A percentile compares a stretch with the other conserved stretches of the same genome.
Evolutionary conservation across 2,888 invertebrate genomes (phyloP).

Genomic region (Cryptus viduatorius): DNA sequence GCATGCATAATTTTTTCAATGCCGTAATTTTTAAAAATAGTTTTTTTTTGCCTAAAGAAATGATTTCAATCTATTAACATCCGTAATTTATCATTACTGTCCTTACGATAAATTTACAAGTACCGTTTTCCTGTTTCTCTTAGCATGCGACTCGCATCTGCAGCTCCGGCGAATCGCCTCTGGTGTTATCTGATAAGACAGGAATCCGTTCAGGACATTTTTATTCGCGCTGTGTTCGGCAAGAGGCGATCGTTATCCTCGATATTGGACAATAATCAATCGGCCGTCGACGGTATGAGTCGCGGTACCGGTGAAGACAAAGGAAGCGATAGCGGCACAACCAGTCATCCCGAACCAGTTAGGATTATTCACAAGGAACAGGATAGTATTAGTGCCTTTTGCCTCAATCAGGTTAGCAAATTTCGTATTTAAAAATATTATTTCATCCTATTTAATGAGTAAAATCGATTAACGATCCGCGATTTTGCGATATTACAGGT

Average conservation of each 20-base stretch:
- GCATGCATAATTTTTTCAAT: neutral
- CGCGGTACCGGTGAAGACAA: constrained; percentile 80
- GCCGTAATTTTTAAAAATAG: no score
- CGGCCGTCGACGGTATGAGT: constrained; percentile 77
- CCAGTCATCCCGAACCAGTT: constrained; percentile 91
- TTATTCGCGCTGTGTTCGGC: constrained; percentile 97
- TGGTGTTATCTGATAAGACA: constrained; percentile 98
- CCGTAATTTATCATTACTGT: no score
- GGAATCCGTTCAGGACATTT: constrained; percentile 96
- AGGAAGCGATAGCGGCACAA: constrained; percentile 83
- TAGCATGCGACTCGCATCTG: constrained; percentile 89
- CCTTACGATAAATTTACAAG: neutral
- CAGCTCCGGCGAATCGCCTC: constrained; percentile 92
- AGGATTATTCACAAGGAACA: constrained; percentile 99
- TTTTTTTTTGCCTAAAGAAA: no score
- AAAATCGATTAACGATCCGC: neutral
- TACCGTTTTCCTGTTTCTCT: neutral
- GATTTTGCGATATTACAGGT: constrained; percentile 85
- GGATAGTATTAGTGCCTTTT: constrained; percentile 98
- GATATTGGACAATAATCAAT: constrained; percentile 85
- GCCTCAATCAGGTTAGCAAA: constrained; percentile 93
- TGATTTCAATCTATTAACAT: no score
- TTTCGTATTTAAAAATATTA: constrained; percentile 17
- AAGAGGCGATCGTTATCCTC: constrained; percentile 89
- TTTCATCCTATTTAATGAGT: neutral